These are phyloP conservation scores for Plusia festucae DNA, from an alignment of 2,888 invertebrate genomes.

Conservation along the genomic window DNA sequence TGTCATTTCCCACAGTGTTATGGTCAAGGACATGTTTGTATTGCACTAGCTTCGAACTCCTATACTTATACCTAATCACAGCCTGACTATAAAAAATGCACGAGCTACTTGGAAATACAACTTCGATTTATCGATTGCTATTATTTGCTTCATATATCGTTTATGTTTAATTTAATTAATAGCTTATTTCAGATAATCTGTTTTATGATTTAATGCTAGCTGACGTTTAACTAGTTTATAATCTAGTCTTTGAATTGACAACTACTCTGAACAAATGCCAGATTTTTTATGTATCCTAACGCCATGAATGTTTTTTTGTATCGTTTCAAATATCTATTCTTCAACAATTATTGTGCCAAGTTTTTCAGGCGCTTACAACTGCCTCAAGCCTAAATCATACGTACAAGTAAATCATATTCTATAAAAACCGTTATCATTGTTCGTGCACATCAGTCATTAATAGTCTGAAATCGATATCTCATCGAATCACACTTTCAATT, in stretches of 20 bases:
- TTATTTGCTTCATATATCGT: not conserved
- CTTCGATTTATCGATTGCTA: constrained; percentile 12
- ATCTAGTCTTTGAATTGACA: not conserved
- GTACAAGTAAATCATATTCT: not conserved
- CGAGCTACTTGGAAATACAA: constrained; percentile 20
- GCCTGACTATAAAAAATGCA: constrained; percentile 26
- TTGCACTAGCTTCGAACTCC: constrained; percentile 12
- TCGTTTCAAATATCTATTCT: not conserved
- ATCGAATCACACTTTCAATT: constrained; percentile 37
- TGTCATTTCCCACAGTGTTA: constrained; percentile 26
- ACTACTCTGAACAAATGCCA: not conserved
- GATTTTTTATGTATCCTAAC: not conserved
- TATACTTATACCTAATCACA: constrained; percentile 21
- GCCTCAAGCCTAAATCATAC: not conserved
- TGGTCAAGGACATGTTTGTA: constrained; percentile 20
- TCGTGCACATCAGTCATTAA: constrained; percentile 41
- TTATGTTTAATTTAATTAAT: not conserved
- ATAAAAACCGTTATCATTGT: constrained; percentile 18
- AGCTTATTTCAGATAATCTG: not conserved
- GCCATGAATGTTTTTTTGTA: not conserved
- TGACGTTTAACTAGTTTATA: not conserved
- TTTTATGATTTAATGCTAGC: not conserved
- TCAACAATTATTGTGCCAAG: not conserved
- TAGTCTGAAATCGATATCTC: constrained; percentile 33
- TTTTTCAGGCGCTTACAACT: not conserved